These are phyloP conservation scores for Equus quagga DNA, from an alignment of 2,113 vertebrate species.

Conservation along the genomic window DNA sequence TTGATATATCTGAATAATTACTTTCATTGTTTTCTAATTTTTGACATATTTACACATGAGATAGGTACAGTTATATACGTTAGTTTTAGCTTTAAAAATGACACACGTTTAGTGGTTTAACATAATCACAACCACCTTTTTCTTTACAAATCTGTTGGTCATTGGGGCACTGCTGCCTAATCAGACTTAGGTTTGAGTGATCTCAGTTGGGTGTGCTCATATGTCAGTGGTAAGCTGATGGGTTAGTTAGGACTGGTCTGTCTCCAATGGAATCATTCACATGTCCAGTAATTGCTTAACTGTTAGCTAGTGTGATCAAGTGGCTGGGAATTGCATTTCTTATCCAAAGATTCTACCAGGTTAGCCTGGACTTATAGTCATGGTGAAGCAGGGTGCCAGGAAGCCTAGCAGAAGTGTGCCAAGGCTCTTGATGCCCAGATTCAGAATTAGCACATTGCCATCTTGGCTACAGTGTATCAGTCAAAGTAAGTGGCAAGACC, in stretches of 20 bases:
- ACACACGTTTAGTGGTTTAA: background rate
- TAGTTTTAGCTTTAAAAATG: background rate
- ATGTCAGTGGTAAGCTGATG: background rate
- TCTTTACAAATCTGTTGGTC: background rate
- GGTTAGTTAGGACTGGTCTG: rapidly evolving
- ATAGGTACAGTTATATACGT: background rate
- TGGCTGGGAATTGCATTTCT: background rate
- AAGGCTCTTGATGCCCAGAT: background rate
- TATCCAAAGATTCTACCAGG: background rate
- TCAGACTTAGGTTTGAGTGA: background rate
- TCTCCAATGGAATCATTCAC: background rate
- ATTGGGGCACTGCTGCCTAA: background rate
- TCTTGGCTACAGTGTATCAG: background rate
- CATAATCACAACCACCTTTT: background rate
- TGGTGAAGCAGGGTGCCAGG: rapidly evolving
- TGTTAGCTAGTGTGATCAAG: background rate
- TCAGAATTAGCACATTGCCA: background rate
- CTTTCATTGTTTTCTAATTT: background rate
- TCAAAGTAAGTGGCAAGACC: background rate
- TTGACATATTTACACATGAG: background rate
- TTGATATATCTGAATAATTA: background rate
- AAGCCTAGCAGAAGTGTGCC: background rate
- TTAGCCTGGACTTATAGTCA: background rate
- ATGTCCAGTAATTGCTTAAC: background rate
- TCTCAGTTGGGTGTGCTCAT: background rate